phyloP scores from a whole-genome alignment of 37 sponge, comb jelly and placozoan species.

The Chondrilla cf. caribensis region DNA sequence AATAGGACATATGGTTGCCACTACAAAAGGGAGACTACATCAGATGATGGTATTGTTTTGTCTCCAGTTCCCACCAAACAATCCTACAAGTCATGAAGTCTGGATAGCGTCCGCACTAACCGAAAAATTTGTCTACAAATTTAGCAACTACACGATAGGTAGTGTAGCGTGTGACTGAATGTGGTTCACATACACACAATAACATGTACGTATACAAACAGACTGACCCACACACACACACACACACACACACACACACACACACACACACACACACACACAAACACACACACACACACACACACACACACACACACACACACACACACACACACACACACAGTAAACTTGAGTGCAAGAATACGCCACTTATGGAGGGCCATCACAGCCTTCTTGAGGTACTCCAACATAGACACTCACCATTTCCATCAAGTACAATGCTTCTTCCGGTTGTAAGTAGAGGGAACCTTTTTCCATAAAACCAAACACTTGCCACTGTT shows the following conservation, averaged over 20 bases:
- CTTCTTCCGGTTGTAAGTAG: slow-evolving; percentile 49
- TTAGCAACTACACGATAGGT: no score
- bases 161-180: no score
- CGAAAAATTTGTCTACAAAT: no score
- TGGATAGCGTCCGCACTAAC: no score
- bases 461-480: slow-evolving; percentile 28
- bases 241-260: slow-evolving; percentile 21
- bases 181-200: no score
- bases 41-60: no score
- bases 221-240: neutral
- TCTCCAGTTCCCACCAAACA: no score
- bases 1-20: no score
- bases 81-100: no score
- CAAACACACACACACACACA: slow-evolving; percentile 15
- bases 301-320: slow-evolving; percentile 2
- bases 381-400: neutral
- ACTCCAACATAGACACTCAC: slow-evolving; percentile 33
- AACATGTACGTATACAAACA: neutral
- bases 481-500: slow-evolving; percentile 58
- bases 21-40: no score
- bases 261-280: slow-evolving; percentile 21
- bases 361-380: neutral
- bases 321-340: neutral
- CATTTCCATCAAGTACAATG: slow-evolving; percentile 62
- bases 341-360: neutral